Base-by-base conservation (phyloP, 2,888 invertebrate genomes). In the Calameuta idolon region DNA sequence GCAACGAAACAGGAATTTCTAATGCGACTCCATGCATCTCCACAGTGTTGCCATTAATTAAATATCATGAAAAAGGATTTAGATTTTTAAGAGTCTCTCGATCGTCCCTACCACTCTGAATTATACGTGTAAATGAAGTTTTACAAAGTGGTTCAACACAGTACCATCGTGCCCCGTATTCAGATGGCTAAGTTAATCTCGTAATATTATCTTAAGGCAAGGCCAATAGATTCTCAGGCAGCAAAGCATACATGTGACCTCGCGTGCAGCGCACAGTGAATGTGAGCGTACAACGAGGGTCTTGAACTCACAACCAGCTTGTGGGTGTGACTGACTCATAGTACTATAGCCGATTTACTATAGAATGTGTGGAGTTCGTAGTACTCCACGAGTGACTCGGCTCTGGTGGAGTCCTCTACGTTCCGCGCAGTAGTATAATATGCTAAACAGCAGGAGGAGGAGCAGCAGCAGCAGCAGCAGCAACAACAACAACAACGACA, bases 281-380 rank as follows among this genome's bases (percentile, higher is more conserved):
- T 82, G 86, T 82, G 84, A 81, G 83, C 82, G 85, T 86, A 85
- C 85, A 86, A 84, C 85, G 89, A 90, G 90, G 90, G 87, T 90
- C 88, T 90, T 90, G 90, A 90, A 90, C 90, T 85, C 89, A 83
- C 86, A 85, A 85, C 83, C 85, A 83, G 83, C 89, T 89, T 86
- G 89, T 89, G 90, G 89, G 90, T 90, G 90, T 90, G 90, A 90
- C 90, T 90, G 90, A 90, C 89, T 90, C 89, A 90, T 90, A 90
- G 88, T 90, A 90, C 89, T 90, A 90, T 88, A 89, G 89, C 87
- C 89, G 89, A 88, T 89, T 90, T 90, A 90, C 90, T 90, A 90
- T 90, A 90, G 89, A 87, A 85, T 85, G 85, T 87, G 88, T 86
- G 82, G 81, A 81, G 77, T 76, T 55, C 75, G 80, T 90, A 90